phyloP scores from a whole-genome alignment of 2,113 vertebrate species.

The Macquaria australasica region DNA sequence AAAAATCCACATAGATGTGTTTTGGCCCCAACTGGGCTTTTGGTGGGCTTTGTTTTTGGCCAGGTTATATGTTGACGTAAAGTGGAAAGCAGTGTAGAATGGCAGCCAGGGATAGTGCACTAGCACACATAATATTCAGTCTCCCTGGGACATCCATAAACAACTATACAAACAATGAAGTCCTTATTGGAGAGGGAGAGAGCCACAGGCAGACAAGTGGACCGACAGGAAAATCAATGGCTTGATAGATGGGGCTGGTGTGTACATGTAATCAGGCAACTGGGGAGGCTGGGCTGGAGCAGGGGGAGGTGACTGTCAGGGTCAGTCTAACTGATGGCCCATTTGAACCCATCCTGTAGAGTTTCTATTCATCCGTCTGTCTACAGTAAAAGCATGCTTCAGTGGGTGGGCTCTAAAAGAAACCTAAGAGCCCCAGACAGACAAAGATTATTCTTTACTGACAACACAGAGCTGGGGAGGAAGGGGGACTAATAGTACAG shows the following conservation, averaged over 20 bases:
- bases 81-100: background rate
- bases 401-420: conserved; percentile 47
- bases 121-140: conserved; percentile 67
- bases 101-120: conserved; percentile 31
- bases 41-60: conserved; percentile 10
- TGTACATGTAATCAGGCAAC: conserved; percentile 77
- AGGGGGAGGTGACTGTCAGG: conserved; percentile 60
- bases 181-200: conserved; percentile 76
- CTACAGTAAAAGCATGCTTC: conserved; percentile 45
- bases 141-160: conserved; percentile 74
- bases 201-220: conserved; percentile 75
- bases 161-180: conserved; percentile 80
- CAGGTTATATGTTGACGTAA: conserved; percentile 14
- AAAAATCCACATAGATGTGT: conserved; percentile 24
- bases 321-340: conserved; percentile 73
- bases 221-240: conserved; percentile 81
- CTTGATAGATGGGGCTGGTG: conserved; percentile 79
- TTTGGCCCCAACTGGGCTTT: background rate
- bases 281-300: conserved; percentile 49
- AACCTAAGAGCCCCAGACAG: conserved; percentile 35
- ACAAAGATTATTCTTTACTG: conserved; percentile 55
- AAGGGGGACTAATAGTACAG: conserved; percentile 30
- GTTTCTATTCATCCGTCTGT: conserved; percentile 53
- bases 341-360: conserved; percentile 65
- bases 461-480: conserved; percentile 45